These are phyloP conservation scores for Cyprinodon brontotheroides DNA, from an alignment of 2,113 vertebrate genomes.

Conservation along the genomic window DNA sequence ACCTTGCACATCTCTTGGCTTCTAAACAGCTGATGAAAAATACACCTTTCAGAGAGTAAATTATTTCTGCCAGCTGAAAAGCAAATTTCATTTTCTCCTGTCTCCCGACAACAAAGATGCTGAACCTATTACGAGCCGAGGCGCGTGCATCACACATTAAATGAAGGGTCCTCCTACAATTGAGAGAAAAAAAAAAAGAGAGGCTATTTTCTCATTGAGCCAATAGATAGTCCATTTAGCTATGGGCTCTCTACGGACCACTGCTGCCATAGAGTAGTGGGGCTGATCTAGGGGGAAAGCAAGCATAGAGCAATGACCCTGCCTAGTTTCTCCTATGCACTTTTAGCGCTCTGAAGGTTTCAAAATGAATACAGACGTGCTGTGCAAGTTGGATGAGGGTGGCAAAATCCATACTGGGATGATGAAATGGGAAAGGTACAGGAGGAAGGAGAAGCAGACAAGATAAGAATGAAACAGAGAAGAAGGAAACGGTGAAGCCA, in stretches of 20 bases:
- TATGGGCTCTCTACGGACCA: slow-evolving; percentile 68
- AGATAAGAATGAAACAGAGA: slow-evolving; percentile 13
- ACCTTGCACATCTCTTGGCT: slow-evolving; percentile 29
- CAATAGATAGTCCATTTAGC: slow-evolving; percentile 80
- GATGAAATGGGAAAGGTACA: slow-evolving; percentile 37
- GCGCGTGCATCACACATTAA: slow-evolving; percentile 74
- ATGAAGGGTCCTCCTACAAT: slow-evolving; percentile 77
- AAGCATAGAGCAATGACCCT: slow-evolving; percentile 68
- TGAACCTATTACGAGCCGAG: slow-evolving; percentile 72
- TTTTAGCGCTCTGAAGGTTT: slow-evolving; percentile 45
- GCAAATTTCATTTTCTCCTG: slow-evolving; percentile 75
- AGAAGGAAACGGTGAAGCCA: slow-evolving; percentile 37
- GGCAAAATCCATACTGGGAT: background rate
- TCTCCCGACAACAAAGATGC: slow-evolving; percentile 72
- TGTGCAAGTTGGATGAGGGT: slow-evolving; percentile 31
- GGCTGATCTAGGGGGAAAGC: slow-evolving; percentile 53
- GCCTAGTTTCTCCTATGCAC: slow-evolving; percentile 50
- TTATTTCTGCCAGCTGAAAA: slow-evolving; percentile 68
- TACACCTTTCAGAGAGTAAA: slow-evolving; percentile 57
- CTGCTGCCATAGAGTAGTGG: slow-evolving; percentile 39
- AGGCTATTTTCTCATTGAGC: slow-evolving; percentile 82
- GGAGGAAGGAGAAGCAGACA: slow-evolving; percentile 44
- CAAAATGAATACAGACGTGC: slow-evolving; percentile 46
- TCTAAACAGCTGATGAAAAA: slow-evolving; percentile 59
- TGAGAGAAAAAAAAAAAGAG: slow-evolving; percentile 45